Percentiles rank a stretch among this genome's conserved stretches.
Evolutionary conservation across 2,888 invertebrate genomes (phyloP).

Genomic region (Leptarthrus brevirostris): DNA sequence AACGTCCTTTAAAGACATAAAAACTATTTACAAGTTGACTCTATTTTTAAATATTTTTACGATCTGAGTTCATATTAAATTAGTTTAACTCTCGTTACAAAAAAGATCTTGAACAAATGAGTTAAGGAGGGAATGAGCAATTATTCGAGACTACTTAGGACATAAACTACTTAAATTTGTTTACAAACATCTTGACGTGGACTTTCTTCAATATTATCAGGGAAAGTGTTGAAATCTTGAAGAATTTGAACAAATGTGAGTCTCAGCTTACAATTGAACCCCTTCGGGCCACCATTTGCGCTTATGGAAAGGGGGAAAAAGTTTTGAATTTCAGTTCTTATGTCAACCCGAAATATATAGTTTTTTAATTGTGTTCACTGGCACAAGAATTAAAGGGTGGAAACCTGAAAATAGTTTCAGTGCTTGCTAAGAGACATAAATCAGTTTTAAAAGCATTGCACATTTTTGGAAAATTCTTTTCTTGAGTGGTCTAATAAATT

Average conservation of each 20-base stretch:
- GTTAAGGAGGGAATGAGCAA: neutral
- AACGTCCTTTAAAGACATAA: too few relatives aligned
- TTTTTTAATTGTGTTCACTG: conserved; percentile 24
- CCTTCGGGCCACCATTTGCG: neutral
- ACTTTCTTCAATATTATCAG: conserved; percentile 1
- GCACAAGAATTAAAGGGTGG: neutral
- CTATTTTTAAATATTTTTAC: neutral
- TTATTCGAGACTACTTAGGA: neutral
- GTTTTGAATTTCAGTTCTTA: conserved; percentile 18
- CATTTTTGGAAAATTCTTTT: too few relatives aligned
- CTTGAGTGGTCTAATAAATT: too few relatives aligned
- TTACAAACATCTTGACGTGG: conserved; percentile 19
- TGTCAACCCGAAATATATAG: conserved; percentile 6
- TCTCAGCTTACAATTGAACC: conserved; percentile 2
- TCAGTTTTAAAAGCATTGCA: too few relatives aligned
- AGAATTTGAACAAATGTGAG: conserved; percentile 18
- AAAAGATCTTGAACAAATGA: too few relatives aligned
- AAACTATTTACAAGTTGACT: too few relatives aligned
- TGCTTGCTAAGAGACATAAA: too few relatives aligned
- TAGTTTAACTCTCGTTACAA: too few relatives aligned
- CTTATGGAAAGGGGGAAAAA: neutral
- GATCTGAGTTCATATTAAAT: neutral
- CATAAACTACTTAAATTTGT: conserved; percentile 31
- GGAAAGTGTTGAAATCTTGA: conserved; percentile 24
- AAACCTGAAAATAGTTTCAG: conserved; percentile 15